Percentiles rank a stretch among this genome's conserved stretches.
Evolutionary conservation across 2,113 vertebrate species (phyloP).

Genomic region (Murina feae): DNA sequence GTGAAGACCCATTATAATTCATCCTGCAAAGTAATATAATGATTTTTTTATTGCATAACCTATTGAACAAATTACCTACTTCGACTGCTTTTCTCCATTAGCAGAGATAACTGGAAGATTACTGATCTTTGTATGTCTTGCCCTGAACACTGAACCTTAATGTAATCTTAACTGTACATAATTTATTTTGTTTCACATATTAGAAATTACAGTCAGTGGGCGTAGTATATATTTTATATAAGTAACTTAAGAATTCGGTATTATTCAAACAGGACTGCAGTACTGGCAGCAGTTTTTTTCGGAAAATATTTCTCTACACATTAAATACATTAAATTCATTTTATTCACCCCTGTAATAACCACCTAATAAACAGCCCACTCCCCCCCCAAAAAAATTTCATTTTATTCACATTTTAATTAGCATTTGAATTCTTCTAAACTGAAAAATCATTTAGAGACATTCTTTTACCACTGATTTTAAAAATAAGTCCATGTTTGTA

Average conservation of each 20-base stretch:
- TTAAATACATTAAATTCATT: not conserved
- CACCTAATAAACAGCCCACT: no score
- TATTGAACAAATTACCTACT: not conserved
- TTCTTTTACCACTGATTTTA: not conserved
- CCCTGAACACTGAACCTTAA: not conserved
- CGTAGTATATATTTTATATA: not conserved
- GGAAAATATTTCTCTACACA: not conserved
- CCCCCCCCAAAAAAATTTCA: no score
- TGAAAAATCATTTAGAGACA: not conserved
- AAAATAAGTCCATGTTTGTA: not conserved
- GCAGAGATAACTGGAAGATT: not conserved
- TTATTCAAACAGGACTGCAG: not conserved
- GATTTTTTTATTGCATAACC: not conserved
- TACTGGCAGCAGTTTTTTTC: not conserved
- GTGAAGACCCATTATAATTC: constrained; percentile 11
- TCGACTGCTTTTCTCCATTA: not conserved
- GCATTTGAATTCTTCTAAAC: not conserved
- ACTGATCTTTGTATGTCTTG: not conserved
- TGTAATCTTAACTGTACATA: not conserved
- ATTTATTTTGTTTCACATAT: constrained; percentile 20
- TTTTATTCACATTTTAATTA: constrained; percentile 25
- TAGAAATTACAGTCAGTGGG: not conserved
- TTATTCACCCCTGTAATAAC: no score
- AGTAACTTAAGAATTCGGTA: constrained; percentile 4
- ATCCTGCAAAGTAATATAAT: not conserved